Percentiles rank a stretch among this genome's conserved stretches.
Conservation (phyloP, 2,888 invertebrate genomes). For the Omphaloscelis lunosa region DNA sequence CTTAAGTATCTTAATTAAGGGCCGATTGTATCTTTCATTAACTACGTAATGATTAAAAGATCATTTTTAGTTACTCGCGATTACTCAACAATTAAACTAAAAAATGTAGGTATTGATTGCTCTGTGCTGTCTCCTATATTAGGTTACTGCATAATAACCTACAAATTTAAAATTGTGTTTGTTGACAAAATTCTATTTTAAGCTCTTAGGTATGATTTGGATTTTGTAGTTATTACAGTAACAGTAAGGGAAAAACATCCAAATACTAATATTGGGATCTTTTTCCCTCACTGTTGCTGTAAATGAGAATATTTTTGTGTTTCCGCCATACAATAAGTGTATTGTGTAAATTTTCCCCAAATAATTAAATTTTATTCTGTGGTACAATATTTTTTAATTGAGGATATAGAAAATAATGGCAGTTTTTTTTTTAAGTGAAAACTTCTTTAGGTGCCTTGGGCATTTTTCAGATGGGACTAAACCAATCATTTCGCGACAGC, state of each 20-base stretch:
- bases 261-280: background rate
- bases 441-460: too few species aligned
- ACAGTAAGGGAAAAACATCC: too few species aligned
- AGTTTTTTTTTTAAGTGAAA: too few species aligned
- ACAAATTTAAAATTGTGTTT: background rate
- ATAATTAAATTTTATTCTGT: background rate
- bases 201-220: background rate
- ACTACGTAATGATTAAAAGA: background rate
- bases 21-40: background rate
- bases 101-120: background rate
- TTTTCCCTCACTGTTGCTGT: background rate
- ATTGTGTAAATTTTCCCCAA: background rate
- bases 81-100: background rate
- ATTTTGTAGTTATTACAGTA: too few species aligned
- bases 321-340: background rate
- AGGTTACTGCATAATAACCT: too few species aligned
- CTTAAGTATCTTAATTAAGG: background rate
- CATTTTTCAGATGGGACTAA: too few species aligned
- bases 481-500: too few species aligned
- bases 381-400: constrained; percentile 13
- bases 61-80: background rate
- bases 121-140: background rate
- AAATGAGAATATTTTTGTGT: background rate
- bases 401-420: constrained; percentile 4
- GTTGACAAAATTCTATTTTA: background rate